phyloP scores from a whole-genome alignment of 2,797 vertebrate species.

The Acanthiza pusilla region DNA sequence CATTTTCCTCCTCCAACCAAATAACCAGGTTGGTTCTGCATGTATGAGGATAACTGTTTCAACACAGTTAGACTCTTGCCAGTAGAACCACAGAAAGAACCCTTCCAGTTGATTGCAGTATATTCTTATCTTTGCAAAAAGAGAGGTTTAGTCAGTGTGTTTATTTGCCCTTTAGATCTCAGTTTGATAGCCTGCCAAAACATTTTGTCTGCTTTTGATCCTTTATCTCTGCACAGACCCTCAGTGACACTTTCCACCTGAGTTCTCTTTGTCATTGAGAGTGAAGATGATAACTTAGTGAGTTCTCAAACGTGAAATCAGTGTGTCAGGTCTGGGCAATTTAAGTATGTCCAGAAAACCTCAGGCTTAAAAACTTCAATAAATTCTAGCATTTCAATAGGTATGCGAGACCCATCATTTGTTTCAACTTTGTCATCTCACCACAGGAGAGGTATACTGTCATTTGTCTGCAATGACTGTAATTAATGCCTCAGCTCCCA shows the following conservation, averaged over 20 bases:
- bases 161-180: neutral
- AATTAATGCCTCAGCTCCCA: slow-evolving; percentile 1
- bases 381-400: neutral
- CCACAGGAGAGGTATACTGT: neutral
- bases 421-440: neutral
- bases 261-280: neutral
- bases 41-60: neutral
- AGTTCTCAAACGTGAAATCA: neutral
- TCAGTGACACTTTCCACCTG: neutral
- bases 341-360: neutral
- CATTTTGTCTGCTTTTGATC: neutral
- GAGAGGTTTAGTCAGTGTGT: neutral
- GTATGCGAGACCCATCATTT: neutral
- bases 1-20: neutral
- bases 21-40: neutral
- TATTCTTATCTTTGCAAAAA: neutral
- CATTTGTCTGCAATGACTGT: neutral
- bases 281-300: neutral
- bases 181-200: neutral
- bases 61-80: neutral
- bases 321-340: neutral
- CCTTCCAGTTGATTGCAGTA: neutral
- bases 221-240: neutral
- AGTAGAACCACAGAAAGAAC: neutral
- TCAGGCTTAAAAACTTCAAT: neutral